Conservation (phyloP, 1,140 invertebrate species). For the Brachionus rotundiformis region DNA sequence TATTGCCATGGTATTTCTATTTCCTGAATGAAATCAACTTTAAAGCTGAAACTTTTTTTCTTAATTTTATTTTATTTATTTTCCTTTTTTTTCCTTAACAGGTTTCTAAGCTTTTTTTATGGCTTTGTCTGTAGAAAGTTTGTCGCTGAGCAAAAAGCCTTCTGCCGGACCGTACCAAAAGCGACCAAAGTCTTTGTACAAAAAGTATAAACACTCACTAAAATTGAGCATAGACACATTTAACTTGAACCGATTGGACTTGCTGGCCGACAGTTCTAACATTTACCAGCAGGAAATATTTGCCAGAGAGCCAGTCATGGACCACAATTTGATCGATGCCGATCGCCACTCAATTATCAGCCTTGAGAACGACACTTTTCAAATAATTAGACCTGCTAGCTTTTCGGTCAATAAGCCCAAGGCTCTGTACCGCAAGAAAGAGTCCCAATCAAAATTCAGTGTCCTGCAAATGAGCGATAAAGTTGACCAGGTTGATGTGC, state of each 20-base stretch:
- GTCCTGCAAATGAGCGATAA: not conserved
- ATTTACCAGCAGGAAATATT: not conserved
- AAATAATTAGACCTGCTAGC: not conserved
- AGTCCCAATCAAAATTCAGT: not conserved
- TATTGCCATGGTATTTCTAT: not conserved
- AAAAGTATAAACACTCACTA: not conserved
- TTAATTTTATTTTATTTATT: not conserved
- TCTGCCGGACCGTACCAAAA: not conserved
- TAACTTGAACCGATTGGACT: not conserved
- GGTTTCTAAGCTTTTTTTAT: constrained; percentile 9
- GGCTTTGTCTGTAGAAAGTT: not conserved
- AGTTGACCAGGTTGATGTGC: not conserved
- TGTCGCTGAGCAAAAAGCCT: not conserved
- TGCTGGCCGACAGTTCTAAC: not conserved
- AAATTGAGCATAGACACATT: not conserved
- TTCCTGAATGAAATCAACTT: not conserved
- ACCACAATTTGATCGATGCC: not conserved
- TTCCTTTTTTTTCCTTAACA: not conserved
- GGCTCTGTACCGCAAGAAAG: not conserved
- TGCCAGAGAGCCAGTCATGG: not conserved
- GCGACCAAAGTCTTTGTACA: not conserved
- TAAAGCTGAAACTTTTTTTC: not conserved
- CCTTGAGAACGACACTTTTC: not conserved
- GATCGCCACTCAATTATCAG: not conserved
- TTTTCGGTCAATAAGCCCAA: not conserved